Percentiles rank a stretch among this genome's conserved stretches.
These are phyloP conservation scores for Camelus dromedarius DNA, from an alignment of 2,113 vertebrate genomes.

Conservation along the genomic window DNA sequence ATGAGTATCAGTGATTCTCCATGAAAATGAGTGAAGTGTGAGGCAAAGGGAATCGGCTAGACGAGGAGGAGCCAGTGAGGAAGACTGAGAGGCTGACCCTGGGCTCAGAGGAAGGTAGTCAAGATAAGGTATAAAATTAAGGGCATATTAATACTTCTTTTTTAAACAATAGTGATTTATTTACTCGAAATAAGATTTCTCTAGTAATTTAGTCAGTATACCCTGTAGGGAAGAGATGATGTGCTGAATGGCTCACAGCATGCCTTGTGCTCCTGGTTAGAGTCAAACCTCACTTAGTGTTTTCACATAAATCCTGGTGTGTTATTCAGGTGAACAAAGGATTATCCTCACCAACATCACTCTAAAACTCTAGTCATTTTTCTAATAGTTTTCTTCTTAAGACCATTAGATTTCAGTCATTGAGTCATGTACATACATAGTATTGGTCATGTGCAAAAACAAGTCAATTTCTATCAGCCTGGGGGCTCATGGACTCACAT, in stretches of 20 bases:
- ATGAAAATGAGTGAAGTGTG: not conserved
- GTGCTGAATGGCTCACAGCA: not conserved
- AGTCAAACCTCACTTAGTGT: not conserved
- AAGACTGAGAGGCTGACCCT: not conserved
- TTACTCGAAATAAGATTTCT: constrained; percentile 42
- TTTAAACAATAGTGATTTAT: not conserved
- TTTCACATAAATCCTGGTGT: constrained; percentile 16
- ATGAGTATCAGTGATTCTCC: not conserved
- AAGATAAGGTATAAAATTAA: not conserved
- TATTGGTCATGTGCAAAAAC: not conserved
- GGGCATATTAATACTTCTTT: not conserved
- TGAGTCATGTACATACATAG: not conserved
- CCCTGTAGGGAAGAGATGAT: not conserved
- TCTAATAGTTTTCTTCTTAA: not conserved
- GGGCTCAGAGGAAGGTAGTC: not conserved
- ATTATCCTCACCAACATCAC: not conserved
- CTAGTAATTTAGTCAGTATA: constrained; percentile 2
- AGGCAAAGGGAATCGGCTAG: not conserved
- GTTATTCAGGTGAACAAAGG: constrained; percentile 45
- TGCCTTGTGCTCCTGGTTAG: not conserved
- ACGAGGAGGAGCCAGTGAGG: not conserved
- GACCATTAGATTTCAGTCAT: not conserved
- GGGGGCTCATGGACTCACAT: not conserved
- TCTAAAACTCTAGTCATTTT: not conserved
- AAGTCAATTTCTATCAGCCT: not conserved